Base-by-base conservation (phyloP, 2,888 invertebrate species). In the Rhopalosiphum nymphaeae region DNA sequence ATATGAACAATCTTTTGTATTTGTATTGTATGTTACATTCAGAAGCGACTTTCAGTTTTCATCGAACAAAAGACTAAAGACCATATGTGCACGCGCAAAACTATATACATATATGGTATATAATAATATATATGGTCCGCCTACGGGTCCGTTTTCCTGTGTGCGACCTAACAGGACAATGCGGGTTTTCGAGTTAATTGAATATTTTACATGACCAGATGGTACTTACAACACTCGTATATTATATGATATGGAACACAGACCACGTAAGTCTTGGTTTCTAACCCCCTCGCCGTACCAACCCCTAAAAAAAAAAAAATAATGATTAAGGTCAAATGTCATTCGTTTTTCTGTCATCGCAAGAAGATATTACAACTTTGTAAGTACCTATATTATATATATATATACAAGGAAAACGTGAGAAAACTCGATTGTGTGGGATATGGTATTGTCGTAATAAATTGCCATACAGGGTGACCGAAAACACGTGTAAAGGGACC, bases 361-460 rank as follows among this genome's bases (percentile, higher is more conserved):
- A 10, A 91, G 46, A 44, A 44, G 86, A n/a, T 21, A n/a, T 90
- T 90, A 61, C 53, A 61, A 91, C 85, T 84, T 91, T 56, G 36
- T 25, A 26, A 44, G 42, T 49, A 42, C 21, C 9, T 42, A 53
- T 26, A 46, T 46, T 46, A 46, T 42, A 13, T 3, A 21, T 36
- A 78, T 21, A 21, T 36, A 9, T 4, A 11, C 2, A 3, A 9
- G 61, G 53, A 49, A 92, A 67, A 92, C 92, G 92, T 92, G 92
- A 92, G 92, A 92, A 88, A 92, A 61, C 87, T 88, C 49, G 49
- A 92, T 88, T 67, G 87, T 92, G 92, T 92, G 92, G 92, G 92
- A 67, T 36, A 44, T 46, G 46, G 49, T 42, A 67, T 91, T 92
- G 29, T 84, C 3, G 36, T 57, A 89, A 93, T 93, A 89, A 84